Evolutionary conservation across 2,113 vertebrate species (phyloP).

Genomic region (Felis chaus): DNA sequence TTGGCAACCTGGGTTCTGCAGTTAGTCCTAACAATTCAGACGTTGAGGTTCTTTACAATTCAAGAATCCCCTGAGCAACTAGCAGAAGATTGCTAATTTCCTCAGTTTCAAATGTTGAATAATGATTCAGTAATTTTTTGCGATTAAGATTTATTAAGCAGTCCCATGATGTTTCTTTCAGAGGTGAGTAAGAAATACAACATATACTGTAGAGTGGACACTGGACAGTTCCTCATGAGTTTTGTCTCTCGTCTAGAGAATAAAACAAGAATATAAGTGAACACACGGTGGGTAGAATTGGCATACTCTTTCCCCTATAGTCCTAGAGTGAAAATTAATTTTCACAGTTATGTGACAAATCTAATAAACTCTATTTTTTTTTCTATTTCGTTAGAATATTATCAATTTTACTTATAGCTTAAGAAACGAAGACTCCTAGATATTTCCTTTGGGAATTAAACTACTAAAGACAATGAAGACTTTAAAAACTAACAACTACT

Average conservation of each 20-base stretch:
- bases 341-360: background rate
- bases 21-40: background rate
- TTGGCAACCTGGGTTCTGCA: background rate
- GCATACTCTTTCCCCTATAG: background rate
- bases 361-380: background rate
- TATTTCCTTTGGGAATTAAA: background rate
- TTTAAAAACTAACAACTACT: constrained; percentile 27
- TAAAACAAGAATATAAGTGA: background rate
- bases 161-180: background rate
- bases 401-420: constrained; percentile 37
- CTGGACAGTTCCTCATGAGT: background rate
- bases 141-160: constrained; percentile 51
- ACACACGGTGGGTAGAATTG: background rate
- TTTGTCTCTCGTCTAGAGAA: background rate
- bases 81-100: constrained; percentile 12
- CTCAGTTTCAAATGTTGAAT: constrained; percentile 9
- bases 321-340: constrained; percentile 41
- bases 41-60: background rate
- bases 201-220: background rate
- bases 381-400: constrained; percentile 30
- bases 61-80: background rate
- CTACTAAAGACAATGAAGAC: background rate
- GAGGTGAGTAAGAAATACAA: background rate
- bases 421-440: constrained; percentile 1
- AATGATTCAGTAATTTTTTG: constrained; percentile 46